Conservation (phyloP, 64 coral and sea anemone genomes). For the Porites australiensis region DNA sequence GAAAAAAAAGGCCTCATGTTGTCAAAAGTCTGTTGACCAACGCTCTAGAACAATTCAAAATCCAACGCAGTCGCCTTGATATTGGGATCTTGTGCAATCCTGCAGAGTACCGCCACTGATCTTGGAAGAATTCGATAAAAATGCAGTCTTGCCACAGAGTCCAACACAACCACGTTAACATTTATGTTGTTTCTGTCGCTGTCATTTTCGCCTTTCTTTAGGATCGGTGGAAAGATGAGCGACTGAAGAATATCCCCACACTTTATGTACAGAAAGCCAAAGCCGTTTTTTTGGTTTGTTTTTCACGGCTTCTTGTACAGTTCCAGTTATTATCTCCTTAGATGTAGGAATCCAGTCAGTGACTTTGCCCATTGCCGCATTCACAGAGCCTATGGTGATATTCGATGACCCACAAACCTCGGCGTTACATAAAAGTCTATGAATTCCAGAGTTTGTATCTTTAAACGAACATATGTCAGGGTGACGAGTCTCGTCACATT, state of each 20-base stretch:
- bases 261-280: conserved; percentile 54
- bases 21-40: conserved; percentile 75
- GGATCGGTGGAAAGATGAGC: conserved; percentile 57
- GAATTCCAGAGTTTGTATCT: not conserved
- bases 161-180: conserved; percentile 74
- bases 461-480: conserved; percentile 56
- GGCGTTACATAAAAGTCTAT: conserved; percentile 17
- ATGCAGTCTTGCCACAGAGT: conserved; percentile 64
- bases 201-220: conserved; percentile 1
- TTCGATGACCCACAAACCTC: conserved; percentile 23
- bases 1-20: conserved; percentile 76
- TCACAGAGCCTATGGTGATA: conserved; percentile 37
- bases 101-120: conserved; percentile 48
- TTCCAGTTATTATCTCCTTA: conserved; percentile 38
- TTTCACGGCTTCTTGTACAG: conserved; percentile 56
- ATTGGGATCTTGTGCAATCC: conserved; percentile 50
- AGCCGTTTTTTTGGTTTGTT: conserved; percentile 40
- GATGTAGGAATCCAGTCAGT: conserved; percentile 39
- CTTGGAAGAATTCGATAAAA: conserved; percentile 61
- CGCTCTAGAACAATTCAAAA: conserved; percentile 69
- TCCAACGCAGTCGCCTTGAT: conserved; percentile 72
- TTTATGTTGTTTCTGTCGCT: conserved; percentile 38
- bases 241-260: conserved; percentile 69
- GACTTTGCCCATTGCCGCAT: conserved; percentile 32
- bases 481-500: conserved; percentile 24